Evolutionary conservation across 2,113 vertebrate genomes (phyloP).

Genomic region (Nestor notabilis): DNA sequence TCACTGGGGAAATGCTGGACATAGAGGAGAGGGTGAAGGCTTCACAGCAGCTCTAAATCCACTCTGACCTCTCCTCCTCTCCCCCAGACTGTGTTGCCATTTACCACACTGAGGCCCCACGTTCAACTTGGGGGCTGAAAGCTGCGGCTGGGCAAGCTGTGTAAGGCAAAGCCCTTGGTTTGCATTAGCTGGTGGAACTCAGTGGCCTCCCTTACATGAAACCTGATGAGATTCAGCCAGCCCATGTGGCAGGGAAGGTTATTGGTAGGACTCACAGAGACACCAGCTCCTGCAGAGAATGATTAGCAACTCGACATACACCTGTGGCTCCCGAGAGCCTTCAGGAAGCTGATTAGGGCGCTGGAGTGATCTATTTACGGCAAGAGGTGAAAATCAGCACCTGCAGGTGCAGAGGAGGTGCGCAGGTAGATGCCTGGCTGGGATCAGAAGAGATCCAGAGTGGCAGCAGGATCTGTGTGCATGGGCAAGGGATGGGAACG

Average conservation of each 20-base stretch:
- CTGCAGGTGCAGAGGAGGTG: background rate
- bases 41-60: background rate
- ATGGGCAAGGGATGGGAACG: background rate
- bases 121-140: background rate
- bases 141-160: background rate
- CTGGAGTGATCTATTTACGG: background rate
- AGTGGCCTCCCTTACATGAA: background rate
- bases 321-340: background rate
- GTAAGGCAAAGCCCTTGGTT: background rate
- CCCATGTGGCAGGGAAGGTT: background rate
- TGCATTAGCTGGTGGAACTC: background rate
- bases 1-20: background rate
- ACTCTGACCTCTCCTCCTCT: background rate
- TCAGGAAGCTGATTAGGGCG: background rate
- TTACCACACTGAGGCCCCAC: background rate
- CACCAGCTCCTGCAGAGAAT: background rate
- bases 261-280: background rate
- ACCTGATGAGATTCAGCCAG: background rate
- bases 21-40: background rate
- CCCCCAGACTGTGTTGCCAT: accelerated
- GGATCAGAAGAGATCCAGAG: background rate
- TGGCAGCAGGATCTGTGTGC: accelerated
- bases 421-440: background rate
- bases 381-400: background rate
- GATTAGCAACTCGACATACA: background rate